Conservation (phyloP, 2,113 vertebrate genomes). For the Lontra canadensis region DNA sequence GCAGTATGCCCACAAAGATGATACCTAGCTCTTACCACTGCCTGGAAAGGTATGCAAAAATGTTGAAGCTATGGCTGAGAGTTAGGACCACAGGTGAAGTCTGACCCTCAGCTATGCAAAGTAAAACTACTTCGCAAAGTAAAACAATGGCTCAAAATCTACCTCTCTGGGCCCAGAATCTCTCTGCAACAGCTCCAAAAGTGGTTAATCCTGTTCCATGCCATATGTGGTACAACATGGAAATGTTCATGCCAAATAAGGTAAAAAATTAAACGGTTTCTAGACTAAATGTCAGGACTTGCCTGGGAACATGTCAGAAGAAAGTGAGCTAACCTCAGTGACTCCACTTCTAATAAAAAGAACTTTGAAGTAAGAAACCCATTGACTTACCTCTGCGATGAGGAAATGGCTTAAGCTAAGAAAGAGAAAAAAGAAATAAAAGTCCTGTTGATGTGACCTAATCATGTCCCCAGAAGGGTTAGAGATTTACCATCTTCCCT, state of each 20-base stretch:
- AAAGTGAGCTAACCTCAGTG: background rate
- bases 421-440: too few species aligned
- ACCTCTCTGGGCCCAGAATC: background rate
- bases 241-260: background rate
- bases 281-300: background rate
- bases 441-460: background rate
- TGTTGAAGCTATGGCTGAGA: background rate
- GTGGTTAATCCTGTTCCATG: too few species aligned
- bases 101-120: background rate
- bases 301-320: background rate
- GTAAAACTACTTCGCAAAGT: too few species aligned
- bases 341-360: background rate
- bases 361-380: background rate
- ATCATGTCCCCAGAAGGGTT: background rate
- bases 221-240: too few species aligned
- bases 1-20: background rate
- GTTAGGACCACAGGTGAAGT: rapidly evolving
- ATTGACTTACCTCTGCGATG: background rate
- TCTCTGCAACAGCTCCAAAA: background rate
- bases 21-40: background rate
- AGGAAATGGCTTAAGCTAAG: background rate
- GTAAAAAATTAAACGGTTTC: background rate
- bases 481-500: background rate
- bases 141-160: background rate
- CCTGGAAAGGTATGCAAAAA: background rate